phyloP scores from a whole-genome alignment of 2,113 vertebrate species.

The Bolborhynchus lineola region DNA sequence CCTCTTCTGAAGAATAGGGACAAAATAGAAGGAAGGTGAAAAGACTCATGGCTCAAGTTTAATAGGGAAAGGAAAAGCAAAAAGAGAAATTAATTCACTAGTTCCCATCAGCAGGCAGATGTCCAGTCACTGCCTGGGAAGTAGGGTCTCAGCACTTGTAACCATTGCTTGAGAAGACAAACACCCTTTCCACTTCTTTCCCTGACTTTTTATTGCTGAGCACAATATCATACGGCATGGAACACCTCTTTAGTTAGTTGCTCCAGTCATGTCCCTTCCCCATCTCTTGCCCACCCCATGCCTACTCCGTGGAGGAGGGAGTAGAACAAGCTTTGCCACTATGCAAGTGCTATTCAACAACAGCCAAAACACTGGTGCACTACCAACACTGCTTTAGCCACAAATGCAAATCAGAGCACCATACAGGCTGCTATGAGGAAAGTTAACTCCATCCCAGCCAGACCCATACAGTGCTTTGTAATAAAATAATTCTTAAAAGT shows the following conservation, averaged over 20 bases:
- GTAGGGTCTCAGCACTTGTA: neutral
- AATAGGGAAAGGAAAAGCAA: neutral
- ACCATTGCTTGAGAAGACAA: neutral
- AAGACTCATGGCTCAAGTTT: neutral
- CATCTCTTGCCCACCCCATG: neutral
- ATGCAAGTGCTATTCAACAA: neutral
- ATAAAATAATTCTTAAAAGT: neutral
- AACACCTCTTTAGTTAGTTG: neutral
- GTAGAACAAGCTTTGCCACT: neutral
- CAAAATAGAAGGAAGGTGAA: neutral
- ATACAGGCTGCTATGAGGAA: neutral
- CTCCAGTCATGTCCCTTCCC: neutral
- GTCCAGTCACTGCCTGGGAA: neutral
- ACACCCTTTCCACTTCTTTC: neutral
- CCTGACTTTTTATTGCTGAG: neutral
- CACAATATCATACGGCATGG: accelerated
- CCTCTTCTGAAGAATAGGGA: neutral
- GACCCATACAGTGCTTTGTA: neutral
- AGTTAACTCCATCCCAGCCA: neutral
- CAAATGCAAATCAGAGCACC: neutral
- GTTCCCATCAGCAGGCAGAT: neutral
- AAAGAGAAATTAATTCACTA: neutral
- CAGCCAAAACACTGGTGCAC: neutral
- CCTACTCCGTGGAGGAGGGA: neutral
- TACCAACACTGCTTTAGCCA: neutral